Base-by-base conservation (phyloP, 2,888 invertebrate species). In the Drosophila colorata region DNA sequence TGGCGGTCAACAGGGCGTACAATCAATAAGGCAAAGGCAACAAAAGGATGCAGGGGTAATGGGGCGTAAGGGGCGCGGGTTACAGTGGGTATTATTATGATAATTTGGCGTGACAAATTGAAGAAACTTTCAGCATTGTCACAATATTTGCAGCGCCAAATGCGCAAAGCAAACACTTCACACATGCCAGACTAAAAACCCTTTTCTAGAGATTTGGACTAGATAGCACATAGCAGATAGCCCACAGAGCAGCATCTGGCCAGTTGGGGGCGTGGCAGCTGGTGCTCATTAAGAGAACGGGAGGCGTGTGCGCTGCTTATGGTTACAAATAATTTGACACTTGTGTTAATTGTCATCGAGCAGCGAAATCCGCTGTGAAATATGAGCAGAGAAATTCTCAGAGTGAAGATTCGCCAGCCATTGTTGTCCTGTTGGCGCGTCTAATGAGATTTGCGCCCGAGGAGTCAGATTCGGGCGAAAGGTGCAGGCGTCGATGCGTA, bases 301-400 rank as follows among this genome's bases (percentile, higher is more conserved):
- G 20, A 28, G 37, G 75, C 63, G 80, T 68, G 51, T 37, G 67
- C 60, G 48, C 53, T 64, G 57, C 69, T 57, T 67, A 72, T 80
- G 84, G 84, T 78, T 76, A 74, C 75, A 78, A 77, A 89, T 89
- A 87, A 88, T 87, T 81, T 76, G 89, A 88, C 88, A 89, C 88
- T 87, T 77, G 80, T 63, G 63, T 83, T 88, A 83, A 88, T 89
- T 89, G 89, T 88, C 86, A 75, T 61, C 73, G 72, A 74, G 75
- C 74, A 73, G 48, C 71, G 49, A 69, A 49, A 68, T 59, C 52
- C 63, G 51, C 18, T 53, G 47, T 71, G 84, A 86, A 83, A 84
- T 73, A 64, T 65, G 84, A 84, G 74, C 66, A 46, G 43, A 28
- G 48, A 49, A 46, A 11, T 43, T 23, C 48, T 38, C 28, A 28